Percentiles rank a stretch among this genome's conserved stretches.
These are phyloP conservation scores for Argentina silus DNA, from an alignment of 2,797 vertebrate genomes.

Conservation along the genomic window DNA sequence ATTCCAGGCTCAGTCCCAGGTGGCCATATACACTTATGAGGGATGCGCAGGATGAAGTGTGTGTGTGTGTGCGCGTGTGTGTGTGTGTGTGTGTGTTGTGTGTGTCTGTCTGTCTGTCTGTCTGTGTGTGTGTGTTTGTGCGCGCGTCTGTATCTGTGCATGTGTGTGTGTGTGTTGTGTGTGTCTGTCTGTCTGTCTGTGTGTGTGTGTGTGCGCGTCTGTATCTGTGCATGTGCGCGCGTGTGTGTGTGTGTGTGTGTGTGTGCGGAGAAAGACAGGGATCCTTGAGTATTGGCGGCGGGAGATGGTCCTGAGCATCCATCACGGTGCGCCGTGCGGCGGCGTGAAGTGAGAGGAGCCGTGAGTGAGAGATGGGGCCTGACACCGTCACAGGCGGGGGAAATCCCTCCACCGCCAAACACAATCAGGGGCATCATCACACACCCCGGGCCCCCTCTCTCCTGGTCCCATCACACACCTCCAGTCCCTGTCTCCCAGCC, in stretches of 20 bases:
- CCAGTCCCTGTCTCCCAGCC: neutral
- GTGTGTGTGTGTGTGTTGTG: neutral
- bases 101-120: neutral
- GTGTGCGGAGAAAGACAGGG: neutral
- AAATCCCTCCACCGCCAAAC: slow-evolving; percentile 59
- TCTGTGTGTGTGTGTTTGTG: neutral
- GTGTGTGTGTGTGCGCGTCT: slow-evolving; percentile 11
- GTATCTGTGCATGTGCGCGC: slow-evolving; percentile 15
- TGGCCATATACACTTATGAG: neutral
- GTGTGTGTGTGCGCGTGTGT: slow-evolving; percentile 2
- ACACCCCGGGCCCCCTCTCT: neutral
- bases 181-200: neutral
- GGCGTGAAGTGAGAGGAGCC: slow-evolving; percentile 14
- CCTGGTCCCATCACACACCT: neutral
- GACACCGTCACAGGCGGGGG: slow-evolving; percentile 48
- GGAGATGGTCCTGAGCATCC: slow-evolving; percentile 53
- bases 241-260: neutral
- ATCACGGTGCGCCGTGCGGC: slow-evolving; percentile 47
- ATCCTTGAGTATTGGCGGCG: slow-evolving; percentile 23
- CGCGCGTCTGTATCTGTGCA: neutral
- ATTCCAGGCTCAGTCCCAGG: neutral
- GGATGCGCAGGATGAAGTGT: slow-evolving; percentile 15
- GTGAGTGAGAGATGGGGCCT: slow-evolving; percentile 50
- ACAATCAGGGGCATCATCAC: slow-evolving; percentile 50
- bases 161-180: neutral